Percentiles rank a stretch among this genome's conserved stretches.
Evolutionary conservation across 2,888 invertebrate genomes (phyloP).

Genomic region (Eristalis intricaria): DNA sequence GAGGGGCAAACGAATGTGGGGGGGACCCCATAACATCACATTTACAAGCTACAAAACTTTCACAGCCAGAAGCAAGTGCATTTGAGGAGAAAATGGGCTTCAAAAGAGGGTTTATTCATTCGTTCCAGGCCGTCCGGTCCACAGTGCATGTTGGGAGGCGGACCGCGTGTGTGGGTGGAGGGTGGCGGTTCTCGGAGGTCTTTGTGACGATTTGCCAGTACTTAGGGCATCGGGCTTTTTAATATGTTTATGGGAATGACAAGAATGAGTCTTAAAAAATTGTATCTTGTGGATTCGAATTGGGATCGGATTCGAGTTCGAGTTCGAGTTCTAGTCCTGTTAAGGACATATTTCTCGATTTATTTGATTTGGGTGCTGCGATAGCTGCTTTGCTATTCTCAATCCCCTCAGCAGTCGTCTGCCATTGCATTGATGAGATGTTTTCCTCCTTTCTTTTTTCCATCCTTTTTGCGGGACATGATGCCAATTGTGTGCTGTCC

Average conservation of each 20-base stretch:
- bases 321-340: neutral
- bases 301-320: neutral
- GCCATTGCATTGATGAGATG: neutral
- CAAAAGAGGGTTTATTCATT: slow-evolving; percentile 32
- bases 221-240: slow-evolving; percentile 30
- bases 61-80: slow-evolving; percentile 68
- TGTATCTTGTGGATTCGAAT: slow-evolving; percentile 19
- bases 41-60: slow-evolving; percentile 66
- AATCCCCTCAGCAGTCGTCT: neutral
- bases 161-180: neutral
- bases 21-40: slow-evolving; percentile 54
- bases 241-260: slow-evolving; percentile 48
- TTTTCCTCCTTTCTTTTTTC: neutral
- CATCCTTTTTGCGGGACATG: neutral
- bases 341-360: slow-evolving; percentile 32
- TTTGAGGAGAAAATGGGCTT: slow-evolving; percentile 63
- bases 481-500: neutral
- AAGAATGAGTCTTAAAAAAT: slow-evolving; percentile 37
- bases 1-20: neutral
- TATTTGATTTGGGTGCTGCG: slow-evolving; percentile 18
- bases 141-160: slow-evolving; percentile 17
- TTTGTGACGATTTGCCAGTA: slow-evolving; percentile 52
- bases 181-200: neutral
- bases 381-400: neutral
- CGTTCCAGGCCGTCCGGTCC: slow-evolving; percentile 21